These are phyloP conservation scores for Psittacus erithacus DNA, from an alignment of 2,113 vertebrate species.

Conservation along the genomic window DNA sequence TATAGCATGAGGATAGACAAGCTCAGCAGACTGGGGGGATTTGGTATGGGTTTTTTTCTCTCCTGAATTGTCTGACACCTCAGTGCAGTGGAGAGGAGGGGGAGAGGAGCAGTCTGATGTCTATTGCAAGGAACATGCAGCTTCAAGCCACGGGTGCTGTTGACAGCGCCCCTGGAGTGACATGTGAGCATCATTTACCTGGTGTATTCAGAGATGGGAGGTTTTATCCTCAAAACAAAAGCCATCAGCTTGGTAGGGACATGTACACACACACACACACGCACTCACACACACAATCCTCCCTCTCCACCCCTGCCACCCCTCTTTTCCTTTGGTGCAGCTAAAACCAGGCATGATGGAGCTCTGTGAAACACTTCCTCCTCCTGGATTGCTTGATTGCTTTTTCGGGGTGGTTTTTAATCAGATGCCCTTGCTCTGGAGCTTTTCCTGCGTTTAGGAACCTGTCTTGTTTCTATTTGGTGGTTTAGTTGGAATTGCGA, in stretches of 20 bases:
- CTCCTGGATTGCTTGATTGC: neutral
- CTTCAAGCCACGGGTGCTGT: neutral
- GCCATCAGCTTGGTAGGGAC: fast-evolving
- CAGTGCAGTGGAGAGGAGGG: neutral
- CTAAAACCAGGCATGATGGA: neutral
- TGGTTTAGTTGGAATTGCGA: neutral
- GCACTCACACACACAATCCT: neutral
- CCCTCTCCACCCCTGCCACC: neutral
- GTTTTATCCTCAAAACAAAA: neutral
- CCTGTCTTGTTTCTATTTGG: neutral
- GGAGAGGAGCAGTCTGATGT: neutral
- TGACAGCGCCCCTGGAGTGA: fast-evolving
- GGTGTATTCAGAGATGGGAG: neutral
- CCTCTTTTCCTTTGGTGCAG: neutral
- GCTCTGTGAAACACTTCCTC: neutral
- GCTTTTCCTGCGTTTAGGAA: neutral
- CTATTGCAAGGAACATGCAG: neutral
- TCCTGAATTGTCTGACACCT: constrained; percentile 15
- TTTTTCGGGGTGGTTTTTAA: neutral
- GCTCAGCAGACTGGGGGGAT: neutral
- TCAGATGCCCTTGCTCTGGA: neutral
- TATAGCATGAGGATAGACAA: neutral
- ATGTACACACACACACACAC: no score
- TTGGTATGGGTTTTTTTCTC: neutral
- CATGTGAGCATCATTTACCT: neutral